These are phyloP conservation scores for Periophthalmus magnuspinnatus DNA, from an alignment of 2,797 vertebrate species.

Conservation along the genomic window DNA sequence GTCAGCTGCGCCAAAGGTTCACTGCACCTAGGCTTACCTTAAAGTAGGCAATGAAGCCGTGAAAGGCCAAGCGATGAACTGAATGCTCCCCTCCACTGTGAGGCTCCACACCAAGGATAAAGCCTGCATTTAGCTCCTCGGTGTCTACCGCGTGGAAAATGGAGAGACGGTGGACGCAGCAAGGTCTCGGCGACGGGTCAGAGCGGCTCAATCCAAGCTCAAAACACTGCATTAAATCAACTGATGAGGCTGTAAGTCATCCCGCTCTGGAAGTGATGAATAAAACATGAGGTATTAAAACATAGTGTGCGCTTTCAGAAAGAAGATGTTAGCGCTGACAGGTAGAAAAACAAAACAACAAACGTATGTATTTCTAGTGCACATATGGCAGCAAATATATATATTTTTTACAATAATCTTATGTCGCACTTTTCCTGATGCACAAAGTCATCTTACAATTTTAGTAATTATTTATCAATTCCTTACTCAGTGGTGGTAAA, in stretches of 20 bases:
- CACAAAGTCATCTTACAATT: no score
- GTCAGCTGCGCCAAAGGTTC: constrained; percentile 62
- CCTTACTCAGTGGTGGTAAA: no score
- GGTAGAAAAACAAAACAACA: background rate
- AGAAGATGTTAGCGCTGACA: constrained; percentile 8
- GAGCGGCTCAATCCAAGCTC: constrained; percentile 49
- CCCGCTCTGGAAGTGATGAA: constrained; percentile 57
- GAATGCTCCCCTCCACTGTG: constrained; percentile 56
- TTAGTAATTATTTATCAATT: no score
- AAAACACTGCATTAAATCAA: constrained; percentile 51
- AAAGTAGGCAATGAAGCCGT: constrained; percentile 70
- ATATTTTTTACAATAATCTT: no score
- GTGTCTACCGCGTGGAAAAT: constrained; percentile 33
- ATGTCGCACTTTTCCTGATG: no score
- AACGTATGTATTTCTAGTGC: no score
- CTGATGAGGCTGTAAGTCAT: constrained; percentile 63
- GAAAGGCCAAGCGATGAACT: constrained; percentile 71
- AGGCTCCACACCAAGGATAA: constrained; percentile 57
- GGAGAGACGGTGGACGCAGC: constrained; percentile 23
- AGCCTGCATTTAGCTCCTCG: constrained; percentile 56
- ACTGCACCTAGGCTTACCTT: constrained; percentile 66
- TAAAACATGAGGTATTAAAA: constrained; percentile 62
- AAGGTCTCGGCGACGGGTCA: constrained; percentile 55
- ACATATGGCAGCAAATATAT: no score
- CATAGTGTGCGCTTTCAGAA: constrained; percentile 30